phyloP scores from a whole-genome alignment of 2,797 vertebrate species.

The Vireo griseus region DNA sequence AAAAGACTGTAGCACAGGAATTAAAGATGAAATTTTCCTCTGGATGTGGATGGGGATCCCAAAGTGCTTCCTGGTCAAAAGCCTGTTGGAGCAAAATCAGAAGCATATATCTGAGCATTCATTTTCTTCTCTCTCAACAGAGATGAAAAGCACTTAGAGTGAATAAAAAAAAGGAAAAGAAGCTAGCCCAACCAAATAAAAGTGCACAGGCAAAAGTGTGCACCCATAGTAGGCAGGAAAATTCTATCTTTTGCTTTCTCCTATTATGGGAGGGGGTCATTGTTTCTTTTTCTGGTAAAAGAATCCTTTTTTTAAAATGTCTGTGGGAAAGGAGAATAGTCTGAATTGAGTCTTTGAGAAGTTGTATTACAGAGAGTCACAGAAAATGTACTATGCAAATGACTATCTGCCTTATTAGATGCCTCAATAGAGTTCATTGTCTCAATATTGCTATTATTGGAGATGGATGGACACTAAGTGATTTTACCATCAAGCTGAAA shows the following conservation, averaged over 20 bases:
- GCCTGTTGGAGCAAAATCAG: neutral
- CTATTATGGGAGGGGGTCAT: constrained; percentile 61
- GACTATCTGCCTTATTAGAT: constrained; percentile 73
- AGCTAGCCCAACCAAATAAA: neutral
- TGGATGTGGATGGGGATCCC: neutral
- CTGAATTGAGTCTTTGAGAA: constrained; percentile 79
- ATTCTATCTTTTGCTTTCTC: constrained; percentile 43
- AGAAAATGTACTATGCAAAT: constrained; percentile 79
- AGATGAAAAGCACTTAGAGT: neutral
- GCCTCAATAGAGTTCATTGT: constrained; percentile 77
- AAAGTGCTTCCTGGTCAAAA: neutral
- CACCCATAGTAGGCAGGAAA: neutral
- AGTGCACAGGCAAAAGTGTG: neutral
- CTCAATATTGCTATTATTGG: constrained; percentile 77
- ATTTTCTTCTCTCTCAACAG: neutral
- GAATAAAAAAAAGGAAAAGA: neutral
- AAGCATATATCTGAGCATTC: neutral
- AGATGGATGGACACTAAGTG: constrained; percentile 73
- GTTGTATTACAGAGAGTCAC: constrained; percentile 72
- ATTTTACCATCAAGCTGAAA: constrained; percentile 76
- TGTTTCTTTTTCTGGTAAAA: constrained; percentile 69
- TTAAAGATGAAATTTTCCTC: neutral
- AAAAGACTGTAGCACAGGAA: neutral
- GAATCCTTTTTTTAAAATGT: constrained; percentile 61
- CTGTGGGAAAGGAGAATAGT: constrained; percentile 75